Evolutionary conservation across 1,140 invertebrate genomes (phyloP), one percentile per base, ranked within the genome.

Genomic region (Thalassaphorura encarpata): DNA sequence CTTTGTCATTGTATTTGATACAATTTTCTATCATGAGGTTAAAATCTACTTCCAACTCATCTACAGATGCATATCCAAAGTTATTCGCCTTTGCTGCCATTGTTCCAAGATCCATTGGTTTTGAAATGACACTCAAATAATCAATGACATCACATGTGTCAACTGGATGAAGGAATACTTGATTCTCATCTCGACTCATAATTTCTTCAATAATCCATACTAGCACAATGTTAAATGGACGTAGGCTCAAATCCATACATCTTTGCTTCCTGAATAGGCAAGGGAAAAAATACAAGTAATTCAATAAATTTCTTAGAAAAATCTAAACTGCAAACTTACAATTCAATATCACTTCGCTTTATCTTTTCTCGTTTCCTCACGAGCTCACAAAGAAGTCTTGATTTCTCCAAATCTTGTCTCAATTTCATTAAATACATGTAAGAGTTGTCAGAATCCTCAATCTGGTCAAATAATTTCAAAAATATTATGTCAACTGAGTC

Each of bases 51-150:
- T 93, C 85, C 67, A 97, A 83, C 18, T 83, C 79, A 51, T 84
- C 80, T 36, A 97, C 74, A 23, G 78, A 82, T 4, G 75, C 73
- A 71, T 97, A 97, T 50, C 81, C 72, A 56, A 86, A 83, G 29
- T 77, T 72, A 47, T 87, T 81, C 15, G 93, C 74, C 74, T 91
- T 93, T 43, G 75, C 74, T 63, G 77, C 71, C 87, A 98, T 97
- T 0, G 92, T 97, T 42, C 87, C 86, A 36, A 97, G 78, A 72
- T 97, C 94, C 92, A 98, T 98, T 0, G 95, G 94, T 61, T 89
- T 76, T 53, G 89, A 84, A 0, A 98, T 91, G 51, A 96, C 85
- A 16, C 89, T 83, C 45, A 84, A 79, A 73, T 97, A 98, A 72
- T 96, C 92, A 42, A 89, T 87, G 36, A 96, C 87, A 77, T 95